phyloP scores from a whole-genome alignment of 2,113 vertebrate species.

The Promerops cafer region DNA sequence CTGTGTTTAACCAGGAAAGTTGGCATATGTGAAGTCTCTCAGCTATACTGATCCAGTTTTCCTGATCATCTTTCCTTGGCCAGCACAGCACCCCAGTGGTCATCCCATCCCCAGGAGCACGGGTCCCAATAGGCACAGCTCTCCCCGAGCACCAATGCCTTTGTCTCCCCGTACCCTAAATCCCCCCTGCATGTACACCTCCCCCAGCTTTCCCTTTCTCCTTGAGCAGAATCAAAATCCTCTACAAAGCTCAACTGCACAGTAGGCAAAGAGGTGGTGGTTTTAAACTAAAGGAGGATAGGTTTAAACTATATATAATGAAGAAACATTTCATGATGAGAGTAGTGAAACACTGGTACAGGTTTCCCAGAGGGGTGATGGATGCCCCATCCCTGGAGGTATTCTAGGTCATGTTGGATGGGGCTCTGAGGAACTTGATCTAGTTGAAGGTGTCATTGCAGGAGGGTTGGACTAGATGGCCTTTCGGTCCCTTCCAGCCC shows the following conservation, averaged over 20 bases:
- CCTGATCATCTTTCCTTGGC: background rate
- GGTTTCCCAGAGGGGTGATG: background rate
- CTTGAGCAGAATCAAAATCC: background rate
- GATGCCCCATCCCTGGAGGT: background rate
- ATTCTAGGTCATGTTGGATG: background rate
- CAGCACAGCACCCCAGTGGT: background rate
- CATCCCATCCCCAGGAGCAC: background rate
- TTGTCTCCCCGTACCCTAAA: background rate
- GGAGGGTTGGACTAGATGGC: too few species aligned
- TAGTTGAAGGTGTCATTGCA: background rate
- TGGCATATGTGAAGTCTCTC: background rate
- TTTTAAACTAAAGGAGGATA: background rate
- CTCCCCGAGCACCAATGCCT: background rate
- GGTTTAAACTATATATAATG: background rate
- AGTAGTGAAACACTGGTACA: background rate
- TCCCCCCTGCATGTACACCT: rapidly evolving
- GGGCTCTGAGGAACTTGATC: background rate
- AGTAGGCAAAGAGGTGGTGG: background rate
- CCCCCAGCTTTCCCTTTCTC: background rate
- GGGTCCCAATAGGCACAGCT: rapidly evolving
- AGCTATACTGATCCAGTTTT: background rate
- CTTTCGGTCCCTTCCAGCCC: background rate
- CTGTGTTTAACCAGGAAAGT: background rate
- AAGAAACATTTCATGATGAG: background rate
- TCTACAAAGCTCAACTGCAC: background rate